These are phyloP conservation scores for Lepus americanus DNA, from an alignment of 2,113 vertebrate species.

Conservation along the genomic window DNA sequence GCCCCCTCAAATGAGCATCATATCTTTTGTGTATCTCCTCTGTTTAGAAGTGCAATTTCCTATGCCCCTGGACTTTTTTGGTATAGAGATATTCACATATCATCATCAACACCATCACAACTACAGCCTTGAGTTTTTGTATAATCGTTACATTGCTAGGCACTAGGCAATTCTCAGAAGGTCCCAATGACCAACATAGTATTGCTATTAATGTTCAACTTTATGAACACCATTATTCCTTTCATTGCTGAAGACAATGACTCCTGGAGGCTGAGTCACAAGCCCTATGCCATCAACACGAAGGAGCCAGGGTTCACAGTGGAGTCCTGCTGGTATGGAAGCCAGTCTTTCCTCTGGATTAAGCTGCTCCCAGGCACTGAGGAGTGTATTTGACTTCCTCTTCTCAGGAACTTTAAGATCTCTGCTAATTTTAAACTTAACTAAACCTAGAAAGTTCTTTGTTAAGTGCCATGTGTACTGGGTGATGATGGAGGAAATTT, in stretches of 20 bases:
- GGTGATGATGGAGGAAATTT: not conserved
- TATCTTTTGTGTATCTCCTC: not conserved
- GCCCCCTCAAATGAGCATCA: not conserved
- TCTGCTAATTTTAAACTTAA: not conserved
- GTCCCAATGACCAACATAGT: not conserved
- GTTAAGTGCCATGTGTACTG: not conserved
- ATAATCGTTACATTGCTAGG: not conserved
- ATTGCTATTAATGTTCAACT: not conserved
- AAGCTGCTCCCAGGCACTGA: too few relatives aligned
- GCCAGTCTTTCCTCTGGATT: not conserved
- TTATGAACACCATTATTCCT: not conserved
- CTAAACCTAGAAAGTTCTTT: not conserved
- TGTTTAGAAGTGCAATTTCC: not conserved
- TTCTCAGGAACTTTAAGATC: not conserved
- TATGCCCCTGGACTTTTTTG: not conserved
- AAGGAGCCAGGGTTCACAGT: not conserved
- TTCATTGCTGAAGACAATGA: not conserved
- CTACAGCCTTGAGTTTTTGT: not conserved
- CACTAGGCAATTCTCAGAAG: not conserved
- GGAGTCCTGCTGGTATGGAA: not conserved
- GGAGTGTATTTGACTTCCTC: not conserved
- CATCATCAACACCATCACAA: not conserved
- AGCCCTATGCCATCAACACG: fast-evolving
- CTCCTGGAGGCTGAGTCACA: not conserved
- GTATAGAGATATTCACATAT: not conserved